Evolutionary conservation across 2,797 vertebrate species (phyloP).

Genomic region (Yasuhikotakia modesta): DNA sequence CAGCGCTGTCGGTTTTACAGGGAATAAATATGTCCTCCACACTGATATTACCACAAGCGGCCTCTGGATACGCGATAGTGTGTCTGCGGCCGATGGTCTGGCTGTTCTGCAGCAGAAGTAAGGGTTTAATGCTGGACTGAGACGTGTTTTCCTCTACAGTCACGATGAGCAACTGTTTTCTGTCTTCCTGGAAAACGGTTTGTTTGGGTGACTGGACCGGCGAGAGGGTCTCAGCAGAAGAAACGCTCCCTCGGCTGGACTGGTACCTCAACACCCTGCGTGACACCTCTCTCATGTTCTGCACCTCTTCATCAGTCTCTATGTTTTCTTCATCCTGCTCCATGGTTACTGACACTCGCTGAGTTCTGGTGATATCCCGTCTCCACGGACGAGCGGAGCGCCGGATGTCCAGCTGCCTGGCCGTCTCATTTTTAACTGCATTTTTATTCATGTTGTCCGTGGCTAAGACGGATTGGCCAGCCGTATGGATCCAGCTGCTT

Average conservation of each 20-base stretch:
- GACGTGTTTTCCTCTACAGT: conserved; percentile 64
- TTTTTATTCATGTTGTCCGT: conserved; percentile 36
- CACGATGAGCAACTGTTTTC: conserved; percentile 58
- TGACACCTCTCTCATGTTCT: conserved; percentile 76
- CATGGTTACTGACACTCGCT: conserved; percentile 8
- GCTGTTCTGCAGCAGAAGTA: conserved; percentile 29
- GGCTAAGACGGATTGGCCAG: not conserved
- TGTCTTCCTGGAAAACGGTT: conserved; percentile 65
- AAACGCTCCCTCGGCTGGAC: conserved; percentile 70
- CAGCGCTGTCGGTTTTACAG: conserved; percentile 32
- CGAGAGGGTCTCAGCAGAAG: conserved; percentile 65
- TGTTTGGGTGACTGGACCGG: conserved; percentile 54
- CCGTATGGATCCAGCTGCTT: conserved; percentile 44
- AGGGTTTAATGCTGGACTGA: conserved; percentile 49
- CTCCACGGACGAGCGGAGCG: not conserved
- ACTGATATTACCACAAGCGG: conserved; percentile 44
- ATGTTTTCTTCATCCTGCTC: conserved; percentile 68
- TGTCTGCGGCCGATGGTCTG: conserved; percentile 68
- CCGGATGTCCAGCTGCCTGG: conserved; percentile 22
- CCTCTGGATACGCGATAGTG: conserved; percentile 63
- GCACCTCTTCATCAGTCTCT: conserved; percentile 69
- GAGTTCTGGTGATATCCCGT: not conserved
- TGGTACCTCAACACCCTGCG: conserved; percentile 75
- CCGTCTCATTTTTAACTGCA: not conserved
- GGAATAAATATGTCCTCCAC: conserved; percentile 58